These are phyloP conservation scores for Acomys russatus DNA, from an alignment of 2,797 vertebrate species.

Conservation along the genomic window DNA sequence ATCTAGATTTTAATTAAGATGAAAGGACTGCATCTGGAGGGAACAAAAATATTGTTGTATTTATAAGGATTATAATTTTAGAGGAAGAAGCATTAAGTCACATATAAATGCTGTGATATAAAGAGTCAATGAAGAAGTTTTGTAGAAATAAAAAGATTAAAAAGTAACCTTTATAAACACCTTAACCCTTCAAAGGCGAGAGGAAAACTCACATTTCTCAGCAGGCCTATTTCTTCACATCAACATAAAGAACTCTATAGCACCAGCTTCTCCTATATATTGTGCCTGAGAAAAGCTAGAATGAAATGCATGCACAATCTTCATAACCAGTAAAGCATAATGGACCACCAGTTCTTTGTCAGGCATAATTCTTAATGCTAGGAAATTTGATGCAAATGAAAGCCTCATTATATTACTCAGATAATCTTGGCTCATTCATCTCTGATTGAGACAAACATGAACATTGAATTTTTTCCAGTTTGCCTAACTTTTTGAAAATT, in stretches of 20 bases:
- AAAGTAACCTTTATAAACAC: neutral
- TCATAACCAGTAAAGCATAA: neutral
- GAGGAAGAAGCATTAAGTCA: conserved; percentile 6
- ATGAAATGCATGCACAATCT: neutral
- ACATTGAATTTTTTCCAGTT: neutral
- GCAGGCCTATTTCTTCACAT: neutral
- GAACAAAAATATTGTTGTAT: conserved; percentile 14
- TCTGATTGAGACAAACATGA: neutral
- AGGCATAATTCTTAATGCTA: neutral
- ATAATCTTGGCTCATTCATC: neutral
- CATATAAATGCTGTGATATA: neutral
- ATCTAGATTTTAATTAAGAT: conserved; percentile 9
- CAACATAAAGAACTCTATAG: fast-evolving
- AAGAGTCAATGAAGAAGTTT: neutral
- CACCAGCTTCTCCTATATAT: neutral
- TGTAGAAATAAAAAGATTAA: neutral
- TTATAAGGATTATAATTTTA: neutral
- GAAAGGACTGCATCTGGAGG: neutral
- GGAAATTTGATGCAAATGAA: neutral
- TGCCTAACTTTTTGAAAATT: neutral
- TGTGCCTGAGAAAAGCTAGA: neutral
- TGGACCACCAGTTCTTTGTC: neutral
- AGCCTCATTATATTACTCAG: neutral
- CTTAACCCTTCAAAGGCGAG: neutral
- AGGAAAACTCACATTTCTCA: neutral